Evolutionary conservation across 2,888 invertebrate genomes (phyloP).

Genomic region (Lycocerus yunnanus): DNA sequence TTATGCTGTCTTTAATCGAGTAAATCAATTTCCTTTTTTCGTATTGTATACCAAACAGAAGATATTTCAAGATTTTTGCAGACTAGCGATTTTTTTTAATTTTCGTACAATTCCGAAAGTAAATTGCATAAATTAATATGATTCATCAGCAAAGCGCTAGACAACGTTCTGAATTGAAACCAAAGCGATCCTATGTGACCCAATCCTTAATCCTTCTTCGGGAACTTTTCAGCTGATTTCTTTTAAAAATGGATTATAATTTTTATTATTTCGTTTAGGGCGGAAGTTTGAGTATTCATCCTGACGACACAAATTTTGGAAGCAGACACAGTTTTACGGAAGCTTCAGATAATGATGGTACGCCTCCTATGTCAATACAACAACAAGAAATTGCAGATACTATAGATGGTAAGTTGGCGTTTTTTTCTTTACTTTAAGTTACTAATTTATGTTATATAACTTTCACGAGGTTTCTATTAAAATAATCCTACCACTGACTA

Average conservation of each 20-base stretch:
- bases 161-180: no score
- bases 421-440: neutral
- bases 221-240: neutral
- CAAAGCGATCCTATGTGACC: no score
- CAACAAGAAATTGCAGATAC: conserved; percentile 74
- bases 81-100: no score
- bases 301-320: conserved; percentile 63
- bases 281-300: conserved; percentile 59
- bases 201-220: no score
- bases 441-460: neutral
- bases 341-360: conserved; percentile 63
- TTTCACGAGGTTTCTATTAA: neutral
- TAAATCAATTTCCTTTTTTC: no score
- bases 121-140: no score
- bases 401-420: conserved; percentile 72
- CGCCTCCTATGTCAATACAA: conserved; percentile 63
- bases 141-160: no score
- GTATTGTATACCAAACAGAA: no score
- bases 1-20: no score
- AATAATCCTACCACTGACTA: neutral
- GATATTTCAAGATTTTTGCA: no score
- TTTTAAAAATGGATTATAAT: neutral
- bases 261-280: conserved; percentile 41
- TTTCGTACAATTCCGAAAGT: no score
- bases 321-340: conserved; percentile 66